Base-by-base conservation (phyloP, 2,797 vertebrate genomes). In the Sciaenops ocellatus region DNA sequence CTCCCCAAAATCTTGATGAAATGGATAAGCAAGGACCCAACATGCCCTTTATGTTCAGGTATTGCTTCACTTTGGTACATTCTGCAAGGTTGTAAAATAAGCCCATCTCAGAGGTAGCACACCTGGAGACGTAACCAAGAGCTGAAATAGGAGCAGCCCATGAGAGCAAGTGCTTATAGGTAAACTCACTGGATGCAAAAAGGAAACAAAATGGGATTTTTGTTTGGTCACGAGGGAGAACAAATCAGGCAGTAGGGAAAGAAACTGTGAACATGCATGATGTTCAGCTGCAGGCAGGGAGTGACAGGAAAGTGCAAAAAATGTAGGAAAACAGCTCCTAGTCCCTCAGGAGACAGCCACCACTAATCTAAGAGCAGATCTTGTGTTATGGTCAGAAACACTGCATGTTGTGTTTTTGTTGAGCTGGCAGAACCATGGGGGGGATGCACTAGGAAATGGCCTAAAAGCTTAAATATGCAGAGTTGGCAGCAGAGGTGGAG, bases 111-210 rank as follows among this genome's bases (percentile, higher is more conserved):
- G 18, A 10, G 17, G 8, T 1, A 9, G 50, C 24, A 41, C 2
- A 51, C 24, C n/a, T 28, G 38, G 46, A 50, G 30, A 26, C 13
- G 24, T 6, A 38, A 24, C 20, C 44, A 28, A 52, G 5, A 1
- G 26, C 46, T 41, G 26, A 68, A 24, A 11, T 67, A 3, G 56
- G 10, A 22, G 20, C 59, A 20, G 24, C 4, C 18, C 17, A 2
- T 56, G 22, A 71, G 44, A 62, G 24, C 3, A 3, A 22, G 8
- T 3, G 28, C 50, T 65, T 8, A 18, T 20, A 17, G 4, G 12
- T 20, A 47, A 78, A 54, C 12, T 51, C 24, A 51, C 17, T 38
- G 42, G 28, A 69, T 42, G 2, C 16, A 57, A 69, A 64, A 34
- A 62, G 12, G 17, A 60, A 54, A 75, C 8, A 52, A 30, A 6